Evolutionary conservation across 2,113 vertebrate genomes (phyloP).

Genomic region (Conger conger): DNA sequence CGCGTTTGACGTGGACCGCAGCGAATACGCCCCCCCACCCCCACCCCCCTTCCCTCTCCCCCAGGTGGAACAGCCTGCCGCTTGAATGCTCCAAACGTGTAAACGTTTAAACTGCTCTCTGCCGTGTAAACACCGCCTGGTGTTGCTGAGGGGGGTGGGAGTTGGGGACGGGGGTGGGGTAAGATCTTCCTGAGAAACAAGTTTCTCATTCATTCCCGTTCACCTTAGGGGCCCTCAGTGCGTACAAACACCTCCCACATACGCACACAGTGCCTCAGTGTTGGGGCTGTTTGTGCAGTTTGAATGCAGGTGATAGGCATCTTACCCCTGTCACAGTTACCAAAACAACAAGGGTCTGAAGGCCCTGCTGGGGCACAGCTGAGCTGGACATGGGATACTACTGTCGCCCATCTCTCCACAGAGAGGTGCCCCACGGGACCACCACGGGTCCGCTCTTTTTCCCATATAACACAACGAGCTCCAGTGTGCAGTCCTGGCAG

Average conservation of each 20-base stretch:
- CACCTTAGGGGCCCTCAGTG: neutral
- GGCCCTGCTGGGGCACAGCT: neutral
- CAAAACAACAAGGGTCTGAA: neutral
- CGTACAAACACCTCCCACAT: neutral
- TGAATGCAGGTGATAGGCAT: neutral
- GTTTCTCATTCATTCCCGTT: neutral
- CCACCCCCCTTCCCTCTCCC: neutral
- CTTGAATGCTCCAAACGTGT: slow-evolving; percentile 20
- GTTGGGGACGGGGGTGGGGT: neutral
- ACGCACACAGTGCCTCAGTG: neutral
- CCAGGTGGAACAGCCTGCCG: slow-evolving; percentile 21
- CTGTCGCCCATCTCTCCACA: neutral
- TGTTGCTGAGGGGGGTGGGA: neutral
- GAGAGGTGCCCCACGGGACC: neutral
- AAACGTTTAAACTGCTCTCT: slow-evolving; percentile 30
- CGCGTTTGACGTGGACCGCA: neutral
- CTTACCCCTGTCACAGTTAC: neutral
- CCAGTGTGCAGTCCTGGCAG: neutral
- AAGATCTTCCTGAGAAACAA: neutral
- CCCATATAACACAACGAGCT: neutral
- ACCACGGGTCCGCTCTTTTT: neutral
- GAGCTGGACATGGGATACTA: neutral
- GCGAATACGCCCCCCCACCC: neutral
- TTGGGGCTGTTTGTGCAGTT: neutral
- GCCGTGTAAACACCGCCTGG: slow-evolving; percentile 21